Conservation (phyloP, 2,888 invertebrate genomes). For the Cantharis flavilabris region DNA sequence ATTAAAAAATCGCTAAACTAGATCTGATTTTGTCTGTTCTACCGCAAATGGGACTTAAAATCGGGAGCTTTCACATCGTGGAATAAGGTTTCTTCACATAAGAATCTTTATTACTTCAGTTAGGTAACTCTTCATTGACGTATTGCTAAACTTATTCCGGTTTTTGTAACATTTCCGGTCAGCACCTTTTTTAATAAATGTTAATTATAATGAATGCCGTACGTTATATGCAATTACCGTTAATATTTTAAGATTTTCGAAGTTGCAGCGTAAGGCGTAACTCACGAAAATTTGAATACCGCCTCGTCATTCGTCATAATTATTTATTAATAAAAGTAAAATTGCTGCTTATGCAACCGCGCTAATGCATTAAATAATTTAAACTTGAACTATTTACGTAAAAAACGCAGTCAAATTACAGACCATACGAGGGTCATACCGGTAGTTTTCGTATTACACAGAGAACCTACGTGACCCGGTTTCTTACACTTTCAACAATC, state of each 20-base stretch:
- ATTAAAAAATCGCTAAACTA: constrained; percentile 19
- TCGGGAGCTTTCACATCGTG: constrained; percentile 25
- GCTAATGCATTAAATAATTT: not conserved
- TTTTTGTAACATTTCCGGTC: constrained; percentile 27
- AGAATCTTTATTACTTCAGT: constrained; percentile 21
- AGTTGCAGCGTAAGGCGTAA: not conserved
- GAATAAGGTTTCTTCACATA: constrained; percentile 15
- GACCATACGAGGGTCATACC: not conserved
- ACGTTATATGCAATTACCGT: not conserved
- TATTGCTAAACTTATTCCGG: constrained; percentile 24
- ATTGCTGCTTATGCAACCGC: not conserved
- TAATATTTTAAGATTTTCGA: not conserved
- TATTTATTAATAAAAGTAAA: not conserved
- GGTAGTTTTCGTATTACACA: not conserved
- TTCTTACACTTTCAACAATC: not conserved
- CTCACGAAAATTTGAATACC: not conserved
- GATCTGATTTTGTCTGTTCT: constrained; percentile 18
- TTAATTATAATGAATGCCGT: not conserved
- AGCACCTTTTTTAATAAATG: constrained; percentile 4
- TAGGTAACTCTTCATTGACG: constrained; percentile 19
- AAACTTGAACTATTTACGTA: not conserved
- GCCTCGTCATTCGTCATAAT: not conserved
- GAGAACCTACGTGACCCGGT: not conserved
- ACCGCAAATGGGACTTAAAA: not conserved
- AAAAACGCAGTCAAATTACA: not conserved